These are phyloP conservation scores for Styela clava DNA, from an alignment of 23 tunicate species.

Conservation along the genomic window DNA sequence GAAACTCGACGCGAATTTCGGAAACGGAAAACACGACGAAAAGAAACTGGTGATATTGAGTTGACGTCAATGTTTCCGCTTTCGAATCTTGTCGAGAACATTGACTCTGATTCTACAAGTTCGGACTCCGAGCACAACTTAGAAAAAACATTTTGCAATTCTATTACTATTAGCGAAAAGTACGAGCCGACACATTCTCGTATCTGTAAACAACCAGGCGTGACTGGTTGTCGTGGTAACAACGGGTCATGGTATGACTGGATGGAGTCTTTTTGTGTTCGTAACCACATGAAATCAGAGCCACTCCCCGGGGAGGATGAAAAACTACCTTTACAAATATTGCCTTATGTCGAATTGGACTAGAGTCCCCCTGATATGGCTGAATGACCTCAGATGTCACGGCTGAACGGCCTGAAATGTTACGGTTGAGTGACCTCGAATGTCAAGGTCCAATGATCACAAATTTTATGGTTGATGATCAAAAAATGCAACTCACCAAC, in stretches of 20 bases:
- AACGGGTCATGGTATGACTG: constrained; percentile 63
- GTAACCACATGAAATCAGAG: constrained; percentile 13
- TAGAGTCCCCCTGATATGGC: constrained; percentile 17
- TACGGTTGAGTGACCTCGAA: too few relatives aligned
- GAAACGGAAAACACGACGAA: constrained; percentile 23
- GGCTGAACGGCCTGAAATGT: too few relatives aligned
- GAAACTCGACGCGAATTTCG: constrained; percentile 3
- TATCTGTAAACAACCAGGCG: constrained; percentile 40
- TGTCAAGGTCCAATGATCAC: too few relatives aligned
- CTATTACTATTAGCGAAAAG: not conserved
- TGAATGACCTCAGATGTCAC: too few relatives aligned
- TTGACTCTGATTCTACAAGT: constrained; percentile 14
- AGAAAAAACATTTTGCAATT: not conserved
- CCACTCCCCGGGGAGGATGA: constrained; percentile 24
- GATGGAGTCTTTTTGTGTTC: constrained; percentile 41
- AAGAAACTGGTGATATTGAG: constrained; percentile 1
- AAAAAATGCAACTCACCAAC: too few relatives aligned
- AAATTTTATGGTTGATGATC: too few relatives aligned
- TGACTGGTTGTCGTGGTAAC: constrained; percentile 57
- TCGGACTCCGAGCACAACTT: not conserved
- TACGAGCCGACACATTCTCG: constrained; percentile 3
- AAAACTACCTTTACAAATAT: constrained; percentile 39
- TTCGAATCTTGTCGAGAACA: constrained; percentile 3
- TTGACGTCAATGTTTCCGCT: constrained; percentile 8
- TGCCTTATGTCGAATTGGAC: constrained; percentile 83